These are phyloP conservation scores for Melanotaenia trifasciata DNA, from an alignment of 2,797 vertebrate genomes.

Conservation along the genomic window DNA sequence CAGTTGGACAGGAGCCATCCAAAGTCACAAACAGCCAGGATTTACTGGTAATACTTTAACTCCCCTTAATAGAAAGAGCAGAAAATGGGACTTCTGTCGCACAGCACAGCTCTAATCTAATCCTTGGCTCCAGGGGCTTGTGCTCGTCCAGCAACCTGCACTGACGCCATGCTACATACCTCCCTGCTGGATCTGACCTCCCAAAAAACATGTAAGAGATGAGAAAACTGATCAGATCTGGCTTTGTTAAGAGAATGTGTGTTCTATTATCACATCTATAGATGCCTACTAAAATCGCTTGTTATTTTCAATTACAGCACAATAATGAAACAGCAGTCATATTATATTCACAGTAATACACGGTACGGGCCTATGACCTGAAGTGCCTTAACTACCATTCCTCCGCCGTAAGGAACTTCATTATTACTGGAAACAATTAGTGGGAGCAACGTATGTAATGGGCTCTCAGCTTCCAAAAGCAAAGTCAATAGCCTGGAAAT, in stretches of 20 bases:
- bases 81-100: constrained; percentile 54
- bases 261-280: constrained; percentile 34
- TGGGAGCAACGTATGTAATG: constrained; percentile 78
- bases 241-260: constrained; percentile 19
- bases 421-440: constrained; percentile 85
- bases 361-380: constrained; percentile 62
- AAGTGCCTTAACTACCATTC: constrained; percentile 75
- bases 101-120: constrained; percentile 54
- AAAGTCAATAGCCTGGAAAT: constrained; percentile 85
- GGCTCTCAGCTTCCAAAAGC: constrained; percentile 80
- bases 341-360: constrained; percentile 60
- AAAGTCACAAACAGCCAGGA: constrained; percentile 34
- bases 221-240: constrained; percentile 37
- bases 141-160: constrained; percentile 38
- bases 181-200: constrained; percentile 10
- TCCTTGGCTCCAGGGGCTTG: constrained; percentile 22
- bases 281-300: constrained; percentile 41
- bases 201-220: constrained; percentile 20
- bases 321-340: constrained; percentile 51
- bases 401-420: constrained; percentile 80
- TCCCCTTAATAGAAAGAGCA: constrained; percentile 54
- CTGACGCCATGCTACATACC: constrained; percentile 19
- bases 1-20: constrained; percentile 21
- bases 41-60: constrained; percentile 54
- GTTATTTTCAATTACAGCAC: constrained; percentile 49